Evolutionary conservation across 1,140 invertebrate species (phyloP).

Genomic region (Conus ventricosus): DNA sequence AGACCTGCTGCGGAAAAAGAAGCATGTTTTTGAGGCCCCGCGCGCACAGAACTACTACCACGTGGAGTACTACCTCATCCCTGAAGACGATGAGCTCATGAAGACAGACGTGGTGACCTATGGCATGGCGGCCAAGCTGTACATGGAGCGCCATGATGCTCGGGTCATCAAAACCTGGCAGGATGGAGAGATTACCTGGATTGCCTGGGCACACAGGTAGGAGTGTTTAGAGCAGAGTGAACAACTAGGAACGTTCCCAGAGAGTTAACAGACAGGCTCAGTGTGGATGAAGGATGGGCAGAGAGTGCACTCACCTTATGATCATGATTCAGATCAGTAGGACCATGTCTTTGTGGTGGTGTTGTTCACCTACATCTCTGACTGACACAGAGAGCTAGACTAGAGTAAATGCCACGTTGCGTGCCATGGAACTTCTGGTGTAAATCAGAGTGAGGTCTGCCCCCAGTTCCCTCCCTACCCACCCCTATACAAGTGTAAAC

Average conservation of each 20-base stretch:
- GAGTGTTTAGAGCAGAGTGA: background rate
- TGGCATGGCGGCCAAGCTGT: conserved; percentile 71
- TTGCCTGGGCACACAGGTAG: conserved; percentile 72
- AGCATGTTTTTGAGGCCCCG: conserved; percentile 66
- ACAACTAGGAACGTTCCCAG: too few species aligned
- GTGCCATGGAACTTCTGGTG: too few species aligned
- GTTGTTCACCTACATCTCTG: too few species aligned
- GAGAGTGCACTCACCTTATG: too few species aligned
- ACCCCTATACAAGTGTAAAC: too few species aligned
- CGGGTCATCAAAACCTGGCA: conserved; percentile 71
- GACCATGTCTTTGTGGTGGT: too few species aligned
- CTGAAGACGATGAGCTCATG: conserved; percentile 61
- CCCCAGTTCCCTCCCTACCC: too few species aligned
- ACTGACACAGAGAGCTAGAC: too few species aligned
- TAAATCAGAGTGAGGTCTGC: too few species aligned
- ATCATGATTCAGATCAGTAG: background rate
- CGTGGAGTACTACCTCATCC: conserved; percentile 71
- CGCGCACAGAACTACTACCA: conserved; percentile 71
- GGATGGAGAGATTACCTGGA: conserved; percentile 71
- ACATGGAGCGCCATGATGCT: conserved; percentile 67
- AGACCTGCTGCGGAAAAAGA: conserved; percentile 65
- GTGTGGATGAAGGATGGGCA: too few species aligned
- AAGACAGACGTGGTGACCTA: conserved; percentile 72
- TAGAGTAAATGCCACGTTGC: too few species aligned
- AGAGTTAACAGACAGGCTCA: too few species aligned